phyloP scores from a whole-genome alignment of 2,888 invertebrate genomes.

The Ennomos fuscantarius region DNA sequence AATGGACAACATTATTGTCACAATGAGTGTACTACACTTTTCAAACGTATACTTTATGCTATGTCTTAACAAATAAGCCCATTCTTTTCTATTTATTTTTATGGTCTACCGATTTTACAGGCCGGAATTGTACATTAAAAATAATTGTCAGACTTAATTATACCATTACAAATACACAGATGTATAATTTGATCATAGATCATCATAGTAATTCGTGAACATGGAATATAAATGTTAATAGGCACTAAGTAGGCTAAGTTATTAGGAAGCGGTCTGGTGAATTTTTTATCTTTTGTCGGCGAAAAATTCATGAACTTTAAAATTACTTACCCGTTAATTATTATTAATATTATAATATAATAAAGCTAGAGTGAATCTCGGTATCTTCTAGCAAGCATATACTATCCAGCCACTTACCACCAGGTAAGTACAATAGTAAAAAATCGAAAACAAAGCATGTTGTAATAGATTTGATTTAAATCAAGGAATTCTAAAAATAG shows the following conservation, averaged over 20 bases:
- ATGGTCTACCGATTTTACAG: constrained; percentile 51
- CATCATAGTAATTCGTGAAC: constrained; percentile 44
- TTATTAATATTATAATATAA: too few species aligned
- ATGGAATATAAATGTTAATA: constrained; percentile 45
- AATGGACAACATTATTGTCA: too few species aligned
- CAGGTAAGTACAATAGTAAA: too few species aligned
- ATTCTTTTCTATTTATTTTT: constrained; percentile 57
- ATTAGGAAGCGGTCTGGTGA: background rate
- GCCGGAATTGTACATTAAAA: constrained; percentile 44
- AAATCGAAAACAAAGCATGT: too few species aligned
- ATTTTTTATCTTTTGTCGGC: too few species aligned
- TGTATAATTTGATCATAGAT: constrained; percentile 33
- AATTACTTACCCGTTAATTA: too few species aligned
- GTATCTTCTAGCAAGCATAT: too few species aligned
- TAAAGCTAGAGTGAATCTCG: too few species aligned
- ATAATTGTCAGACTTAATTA: constrained; percentile 42
- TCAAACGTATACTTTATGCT: constrained; percentile 16
- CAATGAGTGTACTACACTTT: constrained; percentile 19
- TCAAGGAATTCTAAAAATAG: too few species aligned
- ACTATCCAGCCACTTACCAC: too few species aligned
- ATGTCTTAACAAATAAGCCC: constrained; percentile 48
- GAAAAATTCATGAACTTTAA: too few species aligned
- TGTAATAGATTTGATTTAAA: too few species aligned
- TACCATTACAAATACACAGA: constrained; percentile 24
- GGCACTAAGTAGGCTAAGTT: constrained; percentile 25